Conservation (phyloP, 2,888 invertebrate genomes). For the Anarsia innoxiella region DNA sequence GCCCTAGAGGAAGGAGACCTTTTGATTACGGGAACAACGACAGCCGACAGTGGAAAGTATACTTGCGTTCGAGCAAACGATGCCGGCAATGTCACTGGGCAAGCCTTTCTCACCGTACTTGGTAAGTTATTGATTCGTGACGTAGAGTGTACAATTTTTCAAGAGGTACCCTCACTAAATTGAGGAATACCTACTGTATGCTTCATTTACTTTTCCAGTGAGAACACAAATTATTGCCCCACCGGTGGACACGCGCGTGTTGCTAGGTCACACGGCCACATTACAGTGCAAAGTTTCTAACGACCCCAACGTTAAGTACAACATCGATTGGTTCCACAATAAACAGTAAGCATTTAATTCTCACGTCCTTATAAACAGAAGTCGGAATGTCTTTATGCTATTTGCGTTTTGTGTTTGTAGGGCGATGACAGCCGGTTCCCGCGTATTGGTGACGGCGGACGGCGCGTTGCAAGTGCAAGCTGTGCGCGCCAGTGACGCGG, state of each 20-base stretch:
- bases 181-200: slow-evolving; percentile 6
- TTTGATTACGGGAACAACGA: slow-evolving; percentile 88
- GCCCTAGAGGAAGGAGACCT: slow-evolving; percentile 91
- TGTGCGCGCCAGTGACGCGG: slow-evolving; percentile 93
- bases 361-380: slow-evolving; percentile 8
- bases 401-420: slow-evolving; percentile 28
- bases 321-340: slow-evolving; percentile 92
- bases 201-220: slow-evolving; percentile 72
- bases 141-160: too few species aligned
- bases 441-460: slow-evolving; percentile 84
- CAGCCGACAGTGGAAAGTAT: slow-evolving; percentile 91
- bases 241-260: slow-evolving; percentile 92
- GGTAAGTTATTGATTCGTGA: slow-evolving; percentile 71
- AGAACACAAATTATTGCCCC: slow-evolving; percentile 95
- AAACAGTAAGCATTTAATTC: slow-evolving; percentile 78
- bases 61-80: slow-evolving; percentile 92
- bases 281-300: slow-evolving; percentile 96
- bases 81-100: slow-evolving; percentile 89
- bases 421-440: slow-evolving; percentile 76
- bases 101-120: slow-evolving; percentile 87
- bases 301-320: slow-evolving; percentile 90
- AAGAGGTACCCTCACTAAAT: background rate
- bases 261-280: slow-evolving; percentile 94
- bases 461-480: slow-evolving; percentile 92
- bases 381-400: slow-evolving; percentile 4